Conservation (phyloP, 2,113 vertebrate genomes). For the Petroica traversi region DNA sequence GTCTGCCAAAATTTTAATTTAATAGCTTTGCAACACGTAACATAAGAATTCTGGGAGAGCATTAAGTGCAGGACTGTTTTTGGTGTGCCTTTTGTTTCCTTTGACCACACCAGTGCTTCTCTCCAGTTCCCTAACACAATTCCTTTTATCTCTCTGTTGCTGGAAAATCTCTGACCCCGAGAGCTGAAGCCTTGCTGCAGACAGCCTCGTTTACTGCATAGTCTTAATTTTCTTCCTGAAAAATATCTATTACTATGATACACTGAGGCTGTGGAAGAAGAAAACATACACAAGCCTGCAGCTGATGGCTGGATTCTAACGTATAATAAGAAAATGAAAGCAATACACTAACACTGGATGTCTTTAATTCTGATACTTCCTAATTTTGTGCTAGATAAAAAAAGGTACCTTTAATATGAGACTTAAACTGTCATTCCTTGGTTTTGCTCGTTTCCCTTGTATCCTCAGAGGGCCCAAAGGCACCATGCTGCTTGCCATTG, state of each 20-base stretch:
- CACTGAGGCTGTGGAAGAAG: neutral
- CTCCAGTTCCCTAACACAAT: neutral
- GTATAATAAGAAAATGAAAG: neutral
- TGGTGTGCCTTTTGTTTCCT: neutral
- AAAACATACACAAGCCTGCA: neutral
- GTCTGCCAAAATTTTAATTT: neutral
- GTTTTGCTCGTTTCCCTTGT: neutral
- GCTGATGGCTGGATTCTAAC: neutral
- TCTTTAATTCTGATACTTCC: neutral
- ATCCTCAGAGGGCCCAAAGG: neutral
- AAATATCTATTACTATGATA: neutral
- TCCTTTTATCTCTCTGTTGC: neutral
- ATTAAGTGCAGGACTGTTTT: neutral
- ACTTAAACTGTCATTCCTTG: neutral
- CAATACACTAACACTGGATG: accelerated
- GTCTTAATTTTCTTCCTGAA: neutral
- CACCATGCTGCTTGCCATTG: neutral
- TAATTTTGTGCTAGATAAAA: neutral
- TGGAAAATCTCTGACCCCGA: neutral
- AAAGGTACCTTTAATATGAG: neutral
- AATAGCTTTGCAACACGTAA: neutral
- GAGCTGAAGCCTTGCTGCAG: neutral
- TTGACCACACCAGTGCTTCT: neutral
- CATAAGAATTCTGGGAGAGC: neutral
- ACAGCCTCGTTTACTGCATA: neutral